Evolutionary conservation across 2,797 vertebrate genomes (phyloP).

Genomic region (Sebastes paucispinis): DNA sequence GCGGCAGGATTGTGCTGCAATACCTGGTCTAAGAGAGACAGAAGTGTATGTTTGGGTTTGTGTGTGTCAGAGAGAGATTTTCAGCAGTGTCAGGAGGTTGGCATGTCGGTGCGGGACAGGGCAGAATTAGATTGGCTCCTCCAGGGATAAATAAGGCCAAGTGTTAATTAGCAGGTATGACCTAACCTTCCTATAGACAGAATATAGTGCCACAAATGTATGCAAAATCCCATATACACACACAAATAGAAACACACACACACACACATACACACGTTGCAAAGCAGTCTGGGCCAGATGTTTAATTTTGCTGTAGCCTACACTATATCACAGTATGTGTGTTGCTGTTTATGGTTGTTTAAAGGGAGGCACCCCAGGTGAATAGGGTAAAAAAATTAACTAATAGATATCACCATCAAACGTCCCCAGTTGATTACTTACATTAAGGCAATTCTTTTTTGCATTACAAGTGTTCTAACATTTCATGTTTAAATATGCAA

Average conservation of each 20-base stretch:
- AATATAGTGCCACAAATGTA: not conserved
- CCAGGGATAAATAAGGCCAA: constrained; percentile 35
- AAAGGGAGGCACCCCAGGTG: not conserved
- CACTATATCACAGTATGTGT: not conserved
- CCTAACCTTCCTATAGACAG: constrained; percentile 25
- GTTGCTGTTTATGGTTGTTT: not conserved
- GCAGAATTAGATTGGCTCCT: constrained; percentile 46
- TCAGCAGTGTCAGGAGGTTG: constrained; percentile 27
- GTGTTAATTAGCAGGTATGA: constrained; percentile 60
- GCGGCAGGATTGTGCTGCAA: not conserved
- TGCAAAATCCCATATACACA: constrained; percentile 6
- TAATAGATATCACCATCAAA: not conserved
- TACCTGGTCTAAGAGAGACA: not conserved
- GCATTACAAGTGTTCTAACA: not conserved
- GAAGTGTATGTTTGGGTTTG: constrained; percentile 2
- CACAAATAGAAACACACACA: constrained; percentile 20
- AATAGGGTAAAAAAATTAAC: not conserved
- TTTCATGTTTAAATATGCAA: not conserved
- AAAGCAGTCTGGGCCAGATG: not conserved
- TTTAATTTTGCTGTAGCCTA: not conserved
- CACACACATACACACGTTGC: constrained; percentile 2
- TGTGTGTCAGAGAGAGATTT: constrained; percentile 11
- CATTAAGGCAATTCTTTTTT: not conserved
- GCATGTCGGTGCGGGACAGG: constrained; percentile 23
- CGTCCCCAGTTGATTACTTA: not conserved